phyloP scores from a whole-genome alignment of 2,113 vertebrate genomes.

The Athene noctua region DNA sequence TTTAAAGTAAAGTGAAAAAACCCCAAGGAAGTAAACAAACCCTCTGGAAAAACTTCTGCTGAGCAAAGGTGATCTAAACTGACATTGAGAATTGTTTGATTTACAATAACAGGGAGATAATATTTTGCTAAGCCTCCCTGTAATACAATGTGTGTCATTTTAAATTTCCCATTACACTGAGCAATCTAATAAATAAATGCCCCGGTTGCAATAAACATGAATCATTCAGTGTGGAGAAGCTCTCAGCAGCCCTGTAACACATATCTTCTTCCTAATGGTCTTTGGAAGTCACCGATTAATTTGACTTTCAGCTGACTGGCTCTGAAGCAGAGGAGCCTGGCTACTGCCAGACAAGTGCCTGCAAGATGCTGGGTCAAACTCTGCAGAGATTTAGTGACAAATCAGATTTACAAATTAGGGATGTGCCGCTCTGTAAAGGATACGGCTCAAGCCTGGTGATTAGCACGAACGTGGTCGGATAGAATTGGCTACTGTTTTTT shows the following conservation, averaged over 20 bases:
- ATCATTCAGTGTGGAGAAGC: conserved; percentile 52
- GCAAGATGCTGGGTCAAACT: conserved; percentile 35
- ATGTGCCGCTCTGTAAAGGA: conserved; percentile 9
- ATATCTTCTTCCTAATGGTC: conserved; percentile 37
- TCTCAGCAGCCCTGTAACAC: conserved; percentile 46
- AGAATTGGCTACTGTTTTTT: background rate
- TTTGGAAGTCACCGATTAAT: conserved; percentile 55
- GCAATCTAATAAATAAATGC: conserved; percentile 70
- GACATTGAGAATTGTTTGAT: conserved; percentile 71
- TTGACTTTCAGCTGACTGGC: conserved; percentile 48
- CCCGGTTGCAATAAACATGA: conserved; percentile 60
- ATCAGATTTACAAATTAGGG: conserved; percentile 50
- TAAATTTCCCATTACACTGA: conserved; percentile 63
- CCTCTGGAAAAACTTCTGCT: conserved; percentile 7
- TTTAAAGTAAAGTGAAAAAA: background rate
- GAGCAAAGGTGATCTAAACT: conserved; percentile 51
- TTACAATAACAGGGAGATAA: conserved; percentile 68
- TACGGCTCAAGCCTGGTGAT: background rate
- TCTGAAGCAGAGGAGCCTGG: background rate
- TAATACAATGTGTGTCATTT: conserved; percentile 68
- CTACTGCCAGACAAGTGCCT: background rate
- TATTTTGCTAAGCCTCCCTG: conserved; percentile 67
- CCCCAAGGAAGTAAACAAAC: background rate
- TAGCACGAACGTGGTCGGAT: background rate
- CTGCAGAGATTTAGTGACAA: conserved; percentile 52